Conservation (phyloP, 2,113 vertebrate species). For the Callopanchax toddi region DNA sequence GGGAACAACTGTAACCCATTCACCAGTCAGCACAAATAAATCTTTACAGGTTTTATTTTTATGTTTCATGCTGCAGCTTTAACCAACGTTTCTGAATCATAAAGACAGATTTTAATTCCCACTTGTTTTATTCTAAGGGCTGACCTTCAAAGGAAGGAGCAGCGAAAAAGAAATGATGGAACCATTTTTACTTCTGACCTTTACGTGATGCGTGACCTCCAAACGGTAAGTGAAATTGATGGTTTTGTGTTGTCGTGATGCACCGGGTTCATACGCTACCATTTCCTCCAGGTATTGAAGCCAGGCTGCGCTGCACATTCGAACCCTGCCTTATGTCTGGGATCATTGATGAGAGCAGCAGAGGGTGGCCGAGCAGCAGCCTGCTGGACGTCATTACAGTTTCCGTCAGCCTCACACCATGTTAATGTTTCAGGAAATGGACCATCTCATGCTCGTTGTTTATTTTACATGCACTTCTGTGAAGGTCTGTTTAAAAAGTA, state of each 20-base stretch:
- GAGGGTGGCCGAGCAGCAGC: constrained; percentile 13
- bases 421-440: constrained; percentile 31
- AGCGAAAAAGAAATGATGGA: constrained; percentile 32
- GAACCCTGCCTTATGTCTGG: constrained; percentile 23
- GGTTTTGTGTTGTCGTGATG: constrained; percentile 36
- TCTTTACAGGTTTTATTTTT: no score
- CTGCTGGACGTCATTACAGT: constrained; percentile 57
- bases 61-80: neutral
- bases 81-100: neutral
- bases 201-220: constrained; percentile 48
- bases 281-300: constrained; percentile 26
- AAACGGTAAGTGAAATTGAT: constrained; percentile 60
- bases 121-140: constrained; percentile 11
- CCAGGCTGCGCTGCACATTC: neutral
- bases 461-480: constrained; percentile 9
- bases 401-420: constrained; percentile 31
- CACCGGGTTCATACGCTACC: constrained; percentile 38
- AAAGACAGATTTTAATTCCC: constrained; percentile 2
- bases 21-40: constrained; percentile 6
- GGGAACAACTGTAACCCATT: no score
- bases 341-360: constrained; percentile 29
- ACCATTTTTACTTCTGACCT: constrained; percentile 51
- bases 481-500: constrained; percentile 30
- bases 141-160: constrained; percentile 58
- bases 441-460: constrained; percentile 10